Percentiles rank a stretch among this genome's conserved stretches.
phyloP scores from a whole-genome alignment of 2,797 vertebrate genomes.

The Lepidocolaptes lacrymiger region DNA sequence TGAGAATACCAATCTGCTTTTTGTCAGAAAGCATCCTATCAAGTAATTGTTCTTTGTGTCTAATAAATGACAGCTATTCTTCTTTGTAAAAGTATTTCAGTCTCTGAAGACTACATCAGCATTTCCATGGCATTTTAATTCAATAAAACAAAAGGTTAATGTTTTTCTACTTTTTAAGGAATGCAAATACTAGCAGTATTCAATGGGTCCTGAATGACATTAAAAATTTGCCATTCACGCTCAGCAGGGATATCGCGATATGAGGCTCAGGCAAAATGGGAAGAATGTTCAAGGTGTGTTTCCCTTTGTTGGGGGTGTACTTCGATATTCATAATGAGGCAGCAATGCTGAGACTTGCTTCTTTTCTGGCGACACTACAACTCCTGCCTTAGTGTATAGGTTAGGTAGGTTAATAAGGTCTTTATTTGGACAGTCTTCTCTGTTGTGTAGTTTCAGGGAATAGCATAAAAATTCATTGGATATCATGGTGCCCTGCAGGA shows the following conservation, averaged over 20 bases:
- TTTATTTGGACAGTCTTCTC: not conserved
- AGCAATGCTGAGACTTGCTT: not conserved
- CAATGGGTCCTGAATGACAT: slow-evolving; percentile 76
- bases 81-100: slow-evolving; percentile 80
- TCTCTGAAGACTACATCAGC: slow-evolving; percentile 81
- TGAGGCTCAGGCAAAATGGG: not conserved
- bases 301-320: not conserved
- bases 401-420: not conserved
- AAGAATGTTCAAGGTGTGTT: not conserved
- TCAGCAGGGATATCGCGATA: slow-evolving; percentile 66
- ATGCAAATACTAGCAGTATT: slow-evolving; percentile 80
- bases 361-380: not conserved
- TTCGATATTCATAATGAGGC: not conserved
- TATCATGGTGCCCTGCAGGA: not conserved
- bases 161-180: slow-evolving; percentile 78
- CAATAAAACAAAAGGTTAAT: slow-evolving; percentile 86
- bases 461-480: not conserved
- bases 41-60: slow-evolving; percentile 84
- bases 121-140: slow-evolving; percentile 84
- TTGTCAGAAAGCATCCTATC: slow-evolving; percentile 83
- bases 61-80: slow-evolving; percentile 85
- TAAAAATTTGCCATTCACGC: slow-evolving; percentile 71
- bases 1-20: slow-evolving; percentile 84
- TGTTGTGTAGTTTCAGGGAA: not conserved
- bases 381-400: not conserved